A percentile compares a stretch with the other conserved stretches of the same genome.
Conservation (phyloP, 2,113 vertebrate genomes). For the Chascanopsetta lugubris region DNA sequence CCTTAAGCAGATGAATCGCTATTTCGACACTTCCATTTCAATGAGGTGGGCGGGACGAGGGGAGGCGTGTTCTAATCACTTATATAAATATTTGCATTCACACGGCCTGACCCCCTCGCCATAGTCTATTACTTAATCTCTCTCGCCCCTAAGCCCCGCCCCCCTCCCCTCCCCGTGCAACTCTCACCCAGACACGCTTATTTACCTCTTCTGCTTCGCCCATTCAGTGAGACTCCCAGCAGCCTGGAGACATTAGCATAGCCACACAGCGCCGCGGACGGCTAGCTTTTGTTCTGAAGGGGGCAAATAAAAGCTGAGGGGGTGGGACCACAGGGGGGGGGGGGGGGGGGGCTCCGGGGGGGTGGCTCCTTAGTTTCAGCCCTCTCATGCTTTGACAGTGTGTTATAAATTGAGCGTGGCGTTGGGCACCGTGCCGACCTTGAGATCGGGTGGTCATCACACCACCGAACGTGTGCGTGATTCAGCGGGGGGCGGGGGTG, state of each 20-base stretch:
- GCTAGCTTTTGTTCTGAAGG: conserved; percentile 74
- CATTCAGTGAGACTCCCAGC: conserved; percentile 71
- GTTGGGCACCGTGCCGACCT: conserved; percentile 63
- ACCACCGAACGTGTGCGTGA: conserved; percentile 34
- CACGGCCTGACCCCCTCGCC: conserved; percentile 79
- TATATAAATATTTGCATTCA: conserved; percentile 85
- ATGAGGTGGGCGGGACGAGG: conserved; percentile 78
- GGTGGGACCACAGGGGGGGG: conserved; percentile 55
- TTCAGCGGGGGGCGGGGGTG: conserved; percentile 55
- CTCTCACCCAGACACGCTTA: conserved; percentile 75
- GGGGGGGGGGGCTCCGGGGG: conserved; percentile 63
- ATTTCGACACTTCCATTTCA: conserved; percentile 82
- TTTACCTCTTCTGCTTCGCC: conserved; percentile 77
- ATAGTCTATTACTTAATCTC: conserved; percentile 77
- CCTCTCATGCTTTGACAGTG: conserved; percentile 68
- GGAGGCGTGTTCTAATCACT: conserved; percentile 81
- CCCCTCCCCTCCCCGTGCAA: no score
- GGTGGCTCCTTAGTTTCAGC: conserved; percentile 63
- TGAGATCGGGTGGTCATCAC: conserved; percentile 67
- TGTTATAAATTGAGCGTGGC: conserved; percentile 75
- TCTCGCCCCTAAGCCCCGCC: conserved; percentile 65
- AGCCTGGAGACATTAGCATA: conserved; percentile 73
- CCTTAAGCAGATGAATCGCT: conserved; percentile 78
- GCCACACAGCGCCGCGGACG: conserved; percentile 66
- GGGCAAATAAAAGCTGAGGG: conserved; percentile 66